Conservation (phyloP, 2,797 vertebrate genomes). For the Ptychadena robeensis region DNA sequence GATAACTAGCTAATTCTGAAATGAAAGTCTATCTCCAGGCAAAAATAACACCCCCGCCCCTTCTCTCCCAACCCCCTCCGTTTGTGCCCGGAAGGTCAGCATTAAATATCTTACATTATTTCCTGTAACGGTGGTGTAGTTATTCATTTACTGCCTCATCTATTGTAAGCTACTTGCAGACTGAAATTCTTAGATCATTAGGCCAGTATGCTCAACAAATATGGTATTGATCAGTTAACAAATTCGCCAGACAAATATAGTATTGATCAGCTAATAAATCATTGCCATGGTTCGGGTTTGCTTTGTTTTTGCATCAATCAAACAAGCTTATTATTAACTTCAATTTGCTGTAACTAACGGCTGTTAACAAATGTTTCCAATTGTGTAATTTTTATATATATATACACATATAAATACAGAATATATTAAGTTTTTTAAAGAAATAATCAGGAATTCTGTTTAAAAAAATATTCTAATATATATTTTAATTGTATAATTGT, state of each 20-base stretch:
- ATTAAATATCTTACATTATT: not conserved
- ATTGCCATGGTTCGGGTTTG: slow-evolving; percentile 11
- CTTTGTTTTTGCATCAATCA: slow-evolving; percentile 17
- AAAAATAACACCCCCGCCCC: too few relatives aligned
- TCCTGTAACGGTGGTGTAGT: not conserved
- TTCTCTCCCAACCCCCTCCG: too few relatives aligned
- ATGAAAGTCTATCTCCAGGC: too few relatives aligned
- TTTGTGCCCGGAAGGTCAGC: not conserved
- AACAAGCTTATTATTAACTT: not conserved
- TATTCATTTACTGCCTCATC: not conserved
- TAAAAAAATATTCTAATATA: too few relatives aligned
- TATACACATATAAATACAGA: too few relatives aligned
- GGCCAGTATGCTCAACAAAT: slow-evolving; percentile 53
- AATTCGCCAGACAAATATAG: slow-evolving; percentile 29
- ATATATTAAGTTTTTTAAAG: not conserved
- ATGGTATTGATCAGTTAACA: slow-evolving; percentile 27
- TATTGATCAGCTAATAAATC: slow-evolving; percentile 39
- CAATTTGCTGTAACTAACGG: not conserved
- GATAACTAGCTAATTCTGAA: too few relatives aligned
- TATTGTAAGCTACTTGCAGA: not conserved
- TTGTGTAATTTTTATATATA: too few relatives aligned
- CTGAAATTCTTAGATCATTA: slow-evolving; percentile 52
- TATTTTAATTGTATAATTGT: too few relatives aligned
- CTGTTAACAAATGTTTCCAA: not conserved
- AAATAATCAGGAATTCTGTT: not conserved